Evolutionary conservation across 2,797 vertebrate genomes (phyloP).

Genomic region (Benthosema pterotum): DNA sequence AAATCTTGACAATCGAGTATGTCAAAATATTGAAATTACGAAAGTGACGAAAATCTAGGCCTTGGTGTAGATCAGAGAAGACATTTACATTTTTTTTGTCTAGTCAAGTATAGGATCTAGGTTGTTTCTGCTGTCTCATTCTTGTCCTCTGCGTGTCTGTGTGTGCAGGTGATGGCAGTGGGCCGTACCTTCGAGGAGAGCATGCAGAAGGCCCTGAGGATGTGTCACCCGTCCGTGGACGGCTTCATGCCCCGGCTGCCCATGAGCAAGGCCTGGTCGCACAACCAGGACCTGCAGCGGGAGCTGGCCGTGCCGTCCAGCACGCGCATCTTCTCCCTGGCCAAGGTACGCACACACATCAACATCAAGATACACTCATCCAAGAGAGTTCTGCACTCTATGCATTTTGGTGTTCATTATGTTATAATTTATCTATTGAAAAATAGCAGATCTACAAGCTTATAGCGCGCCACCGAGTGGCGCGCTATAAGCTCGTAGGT

Average conservation of each 20-base stretch:
- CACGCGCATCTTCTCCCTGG: slow-evolving; percentile 88
- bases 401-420: too few relatives aligned
- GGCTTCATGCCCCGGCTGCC: slow-evolving; percentile 89
- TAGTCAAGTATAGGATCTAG: too few relatives aligned
- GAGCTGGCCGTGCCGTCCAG: slow-evolving; percentile 90
- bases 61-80: too few relatives aligned
- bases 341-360: slow-evolving; percentile 82
- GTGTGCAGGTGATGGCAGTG: slow-evolving; percentile 90
- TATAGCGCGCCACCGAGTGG: too few relatives aligned
- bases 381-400: too few relatives aligned
- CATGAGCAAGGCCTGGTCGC: slow-evolving; percentile 88
- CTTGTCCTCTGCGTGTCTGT: background rate
- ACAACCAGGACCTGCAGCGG: slow-evolving; percentile 78
- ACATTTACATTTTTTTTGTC: too few relatives aligned
- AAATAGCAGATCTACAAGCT: too few relatives aligned
- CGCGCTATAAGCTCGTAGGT: too few relatives aligned
- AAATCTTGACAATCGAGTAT: too few relatives aligned
- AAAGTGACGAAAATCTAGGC: too few relatives aligned
- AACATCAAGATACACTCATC: slow-evolving; percentile 22
- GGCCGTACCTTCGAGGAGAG: slow-evolving; percentile 95
- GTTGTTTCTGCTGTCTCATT: background rate
- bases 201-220: slow-evolving; percentile 93
- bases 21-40: too few relatives aligned
- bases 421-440: too few relatives aligned
- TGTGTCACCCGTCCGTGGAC: slow-evolving; percentile 93